Evolutionary conservation across 2,797 vertebrate species (phyloP), one percentile per base, ranked within the genome.

Genomic region (Hemibagrus guttatus): DNA sequence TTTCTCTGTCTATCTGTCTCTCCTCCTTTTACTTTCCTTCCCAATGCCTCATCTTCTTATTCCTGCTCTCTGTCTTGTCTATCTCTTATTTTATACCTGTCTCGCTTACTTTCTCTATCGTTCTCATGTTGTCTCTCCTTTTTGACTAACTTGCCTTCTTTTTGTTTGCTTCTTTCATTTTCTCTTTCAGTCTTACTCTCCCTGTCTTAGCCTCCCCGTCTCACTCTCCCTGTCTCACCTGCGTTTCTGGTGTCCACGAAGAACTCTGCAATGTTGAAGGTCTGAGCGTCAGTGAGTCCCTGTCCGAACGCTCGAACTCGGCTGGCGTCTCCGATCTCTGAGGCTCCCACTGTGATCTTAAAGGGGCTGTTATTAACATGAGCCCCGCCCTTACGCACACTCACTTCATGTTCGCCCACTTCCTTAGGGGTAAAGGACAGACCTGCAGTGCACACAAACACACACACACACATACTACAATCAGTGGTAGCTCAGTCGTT

Each of bases 391-490:
- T 99, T 99, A 90, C 95, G 96, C 85, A 99, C 98, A 0, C 97
- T 99, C 69, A 99, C 98, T 93, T 98, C 97, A 0, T 99, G 98
- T 89, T 99, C 98, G 0, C 98, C 98, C 0, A 99, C 98, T 90
- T 99, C 98, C 91, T 99, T 99, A 14, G 98, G 98, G 0, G 98
- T 99, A 91, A 99, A 99, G 49, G 98, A 99, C 91, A 99, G 98
- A 28, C 98, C 98, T 98, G 89, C 7, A 56, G 82, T 72, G 64
- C 42, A 52, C 31, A 82, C 26, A 58, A 52, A 61, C 46, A 80
- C 52, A 79, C 75, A 56, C 74, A 79, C 52, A 35, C n/a, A 78
- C 13, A 78, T 23, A 6, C 21, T n/a, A n/a, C n/a, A n/a, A n/a
- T n/a, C n/a, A n/a, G n/a, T n/a, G n/a, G n/a, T n/a, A n/a, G n/a